Base-by-base conservation (phyloP, 2,113 vertebrate species). In the Girardinichthys multiradiatus region DNA sequence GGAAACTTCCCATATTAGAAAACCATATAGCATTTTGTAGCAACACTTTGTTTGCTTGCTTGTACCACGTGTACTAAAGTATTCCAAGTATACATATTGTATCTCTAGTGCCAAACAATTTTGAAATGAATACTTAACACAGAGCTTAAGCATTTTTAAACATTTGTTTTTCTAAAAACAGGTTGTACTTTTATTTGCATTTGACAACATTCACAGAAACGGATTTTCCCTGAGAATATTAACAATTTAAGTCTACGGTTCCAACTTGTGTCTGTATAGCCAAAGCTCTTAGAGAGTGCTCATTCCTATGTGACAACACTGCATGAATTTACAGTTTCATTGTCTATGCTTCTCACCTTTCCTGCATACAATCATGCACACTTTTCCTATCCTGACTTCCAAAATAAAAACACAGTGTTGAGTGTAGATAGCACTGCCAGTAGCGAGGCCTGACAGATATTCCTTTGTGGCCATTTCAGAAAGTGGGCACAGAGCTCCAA, bases 391-490 rank as follows among this genome's bases (percentile, higher is more conserved):
- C 76, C 82, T 68, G 74, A 76, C 68, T 76, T 85, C 86, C 76
- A 8, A 45, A 45, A 45, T 19, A 45, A 33, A 84, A 86, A 87
- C 70, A 72, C 80, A 68, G 82, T 77, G 84, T 42, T 37, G 37
- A 62, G 31, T 62, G 80, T 88, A 76, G 82, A 90, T 80, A 87
- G 82, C 83, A 73, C 62, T 15, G 66, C 79, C 85, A 81, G 80
- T 91, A 93, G 92, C 75, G 79, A 71, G 84, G 68, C 79, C 82
- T 92, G 93, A 93, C 93, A 93, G 89, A 86, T 87, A 89, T 83
- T 92, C 93, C 92, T 90, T 72, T 82, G 89, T 90, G 91, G 86
- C 85, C 78, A 63, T 90, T 81, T 83, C 84, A 89, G 77, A 78
- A 81, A 88, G 87, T 85, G 77, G 90, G 88, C 88, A 88, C 54